phyloP scores from a whole-genome alignment of 2,797 vertebrate species.

The Taeniopygia guttata region DNA sequence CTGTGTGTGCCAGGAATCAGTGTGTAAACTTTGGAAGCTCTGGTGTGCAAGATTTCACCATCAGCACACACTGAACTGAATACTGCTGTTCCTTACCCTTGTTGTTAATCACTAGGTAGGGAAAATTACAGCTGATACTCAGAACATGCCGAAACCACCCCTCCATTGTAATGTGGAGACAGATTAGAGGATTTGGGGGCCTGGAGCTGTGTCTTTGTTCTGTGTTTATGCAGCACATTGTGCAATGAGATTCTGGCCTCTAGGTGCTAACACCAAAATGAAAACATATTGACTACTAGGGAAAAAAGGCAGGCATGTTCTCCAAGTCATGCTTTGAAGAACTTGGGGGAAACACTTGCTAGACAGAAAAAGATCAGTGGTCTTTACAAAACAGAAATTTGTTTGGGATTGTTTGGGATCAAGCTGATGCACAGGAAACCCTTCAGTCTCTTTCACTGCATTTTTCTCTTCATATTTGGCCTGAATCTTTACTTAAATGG shows the following conservation, averaged over 20 bases:
- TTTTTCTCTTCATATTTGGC: background rate
- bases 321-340: constrained; percentile 35
- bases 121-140: background rate
- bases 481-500: background rate
- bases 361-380: constrained; percentile 7
- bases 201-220: constrained; percentile 40
- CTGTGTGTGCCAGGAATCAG: background rate
- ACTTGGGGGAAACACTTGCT: background rate
- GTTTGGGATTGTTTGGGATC: constrained; percentile 22
- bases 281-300: constrained; percentile 47
- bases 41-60: background rate
- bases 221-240: constrained; percentile 34
- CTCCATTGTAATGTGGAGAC: background rate
- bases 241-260: constrained; percentile 41
- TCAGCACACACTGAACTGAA: background rate
- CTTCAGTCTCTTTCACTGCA: background rate
- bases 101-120: background rate
- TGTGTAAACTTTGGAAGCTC: background rate
- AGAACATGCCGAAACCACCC: background rate
- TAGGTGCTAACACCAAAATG: constrained; percentile 43
- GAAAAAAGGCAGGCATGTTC: constrained; percentile 16
- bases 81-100: background rate
- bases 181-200: constrained; percentile 19
- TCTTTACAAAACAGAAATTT: constrained; percentile 16
- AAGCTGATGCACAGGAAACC: background rate